phyloP scores from a whole-genome alignment of 2,113 vertebrate genomes.

The Tragelaphus imberbis region DNA sequence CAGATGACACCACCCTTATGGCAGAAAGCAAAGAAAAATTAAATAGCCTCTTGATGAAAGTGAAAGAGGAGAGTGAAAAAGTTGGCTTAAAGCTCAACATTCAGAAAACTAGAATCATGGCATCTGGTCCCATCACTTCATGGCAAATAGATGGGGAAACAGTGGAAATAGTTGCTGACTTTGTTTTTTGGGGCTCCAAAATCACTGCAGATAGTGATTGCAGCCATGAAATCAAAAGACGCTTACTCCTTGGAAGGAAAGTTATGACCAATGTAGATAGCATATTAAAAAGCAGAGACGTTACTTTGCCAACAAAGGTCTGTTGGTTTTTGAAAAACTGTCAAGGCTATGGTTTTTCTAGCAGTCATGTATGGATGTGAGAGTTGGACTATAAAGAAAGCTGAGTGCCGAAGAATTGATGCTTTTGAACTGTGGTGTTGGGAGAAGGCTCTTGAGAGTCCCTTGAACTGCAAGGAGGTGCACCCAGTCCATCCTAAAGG shows the following conservation, averaged over 20 bases:
- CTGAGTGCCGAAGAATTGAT: background rate
- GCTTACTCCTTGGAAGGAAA: background rate
- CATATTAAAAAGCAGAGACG: background rate
- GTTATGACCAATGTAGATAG: background rate
- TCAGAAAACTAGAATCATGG: background rate
- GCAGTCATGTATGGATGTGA: background rate
- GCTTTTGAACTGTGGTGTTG: background rate
- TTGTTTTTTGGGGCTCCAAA: background rate
- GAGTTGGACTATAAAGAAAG: background rate
- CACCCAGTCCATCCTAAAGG: background rate
- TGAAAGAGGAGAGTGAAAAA: background rate
- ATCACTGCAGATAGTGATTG: background rate
- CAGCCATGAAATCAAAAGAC: background rate
- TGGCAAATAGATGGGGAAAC: background rate
- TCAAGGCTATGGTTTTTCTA: background rate
- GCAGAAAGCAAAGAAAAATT: background rate
- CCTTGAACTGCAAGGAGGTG: background rate
- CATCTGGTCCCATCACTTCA: background rate
- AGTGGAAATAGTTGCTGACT: background rate
- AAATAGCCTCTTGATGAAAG: background rate
- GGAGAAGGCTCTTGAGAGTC: background rate
- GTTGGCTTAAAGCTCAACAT: background rate
- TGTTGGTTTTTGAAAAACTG: background rate
- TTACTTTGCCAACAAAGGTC: background rate
- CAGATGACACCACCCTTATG: background rate